Percentiles rank a stretch among this genome's conserved stretches.
Evolutionary conservation across 2,797 vertebrate species (phyloP).

Genomic region (Danio jaintianensis): DNA sequence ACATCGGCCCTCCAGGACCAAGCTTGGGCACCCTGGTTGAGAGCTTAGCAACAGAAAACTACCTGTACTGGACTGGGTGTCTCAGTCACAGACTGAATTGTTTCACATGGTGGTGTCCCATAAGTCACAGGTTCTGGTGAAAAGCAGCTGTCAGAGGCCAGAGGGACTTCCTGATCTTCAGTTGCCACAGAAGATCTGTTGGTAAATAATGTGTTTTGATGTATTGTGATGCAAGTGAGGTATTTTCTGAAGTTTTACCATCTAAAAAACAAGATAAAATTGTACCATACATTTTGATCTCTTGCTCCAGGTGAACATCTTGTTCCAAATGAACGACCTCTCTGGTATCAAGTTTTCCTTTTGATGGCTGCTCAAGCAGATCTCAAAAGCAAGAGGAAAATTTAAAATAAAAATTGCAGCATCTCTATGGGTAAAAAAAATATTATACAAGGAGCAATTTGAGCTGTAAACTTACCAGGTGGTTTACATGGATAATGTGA

Average conservation of each 20-base stretch:
- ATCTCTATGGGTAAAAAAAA: not conserved
- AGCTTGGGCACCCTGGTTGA: too few relatives aligned
- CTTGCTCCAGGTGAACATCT: not conserved
- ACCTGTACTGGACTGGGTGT: constrained; percentile 36
- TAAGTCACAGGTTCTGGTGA: not conserved
- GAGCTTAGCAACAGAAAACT: not conserved
- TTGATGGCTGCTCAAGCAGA: constrained; percentile 55
- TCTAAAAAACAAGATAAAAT: not conserved
- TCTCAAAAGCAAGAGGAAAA: not conserved
- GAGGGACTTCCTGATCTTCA: not conserved
- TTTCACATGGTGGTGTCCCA: constrained; percentile 2
- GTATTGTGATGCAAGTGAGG: not conserved
- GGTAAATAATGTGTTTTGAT: not conserved
- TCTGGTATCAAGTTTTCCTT: constrained; percentile 22
- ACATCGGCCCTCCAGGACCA: too few relatives aligned
- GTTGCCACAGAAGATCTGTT: constrained; percentile 27
- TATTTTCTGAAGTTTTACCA: not conserved
- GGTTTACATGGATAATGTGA: constrained; percentile 71
- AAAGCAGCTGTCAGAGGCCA: constrained; percentile 24
- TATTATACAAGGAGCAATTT: not conserved
- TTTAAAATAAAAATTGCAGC: not conserved
- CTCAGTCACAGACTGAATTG: constrained; percentile 15
- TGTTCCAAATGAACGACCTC: not conserved
- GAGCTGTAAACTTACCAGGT: constrained; percentile 70
- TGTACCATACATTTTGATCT: not conserved